Base-by-base conservation (phyloP, 1,140 invertebrate species). In the Drosophila ohnishii region DNA sequence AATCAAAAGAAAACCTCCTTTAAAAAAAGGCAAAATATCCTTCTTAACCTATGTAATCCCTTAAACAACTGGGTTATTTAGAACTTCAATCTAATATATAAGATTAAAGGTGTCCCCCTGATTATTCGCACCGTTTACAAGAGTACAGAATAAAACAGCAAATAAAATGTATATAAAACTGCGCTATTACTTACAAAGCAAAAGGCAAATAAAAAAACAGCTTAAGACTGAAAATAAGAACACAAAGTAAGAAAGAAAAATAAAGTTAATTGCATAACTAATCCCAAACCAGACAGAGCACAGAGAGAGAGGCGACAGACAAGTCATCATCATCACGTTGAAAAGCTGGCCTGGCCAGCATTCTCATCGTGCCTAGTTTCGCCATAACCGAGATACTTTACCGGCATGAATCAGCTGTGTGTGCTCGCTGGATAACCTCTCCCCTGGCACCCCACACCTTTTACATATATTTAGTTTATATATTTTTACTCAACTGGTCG, bases 361-460 rank as follows among this genome's bases (percentile, higher is more conserved):
- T 63, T 73, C 67, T 28, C 25, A 28, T 28, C 25, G 25, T 28
- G 25, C 25, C 25, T 58, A 56, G 60, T 70, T 63, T 60, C 67
- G 56, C 61, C 53, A 74, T 28, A 79, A 32, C 48, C 22, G 32
- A 70, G 60, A 60, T 48, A 70, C 66, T 74, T 59, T 16, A 37
- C 67, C 55, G 74, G 42, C 59, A 59, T 85, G 82, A 85, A 87
- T 85, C 82, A 85, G 82, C 83, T 66, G 45, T 11, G 45, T 11
- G 3, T 9, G 74, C 61, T 84, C 48, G 47, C 32, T 47, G 5
- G 25, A 13, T 42, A 47, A 59, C 37, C 55, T 28, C 14, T 37
- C 14, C 59, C 25, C 50, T 73, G 16, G 11, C 42, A 25, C 47
- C 37, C 37, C 57, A 19, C 58, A 37, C 56, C 39, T 19, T 35